Conservation (phyloP, 2,797 vertebrate species). For the Onychomys torridus region DNA sequence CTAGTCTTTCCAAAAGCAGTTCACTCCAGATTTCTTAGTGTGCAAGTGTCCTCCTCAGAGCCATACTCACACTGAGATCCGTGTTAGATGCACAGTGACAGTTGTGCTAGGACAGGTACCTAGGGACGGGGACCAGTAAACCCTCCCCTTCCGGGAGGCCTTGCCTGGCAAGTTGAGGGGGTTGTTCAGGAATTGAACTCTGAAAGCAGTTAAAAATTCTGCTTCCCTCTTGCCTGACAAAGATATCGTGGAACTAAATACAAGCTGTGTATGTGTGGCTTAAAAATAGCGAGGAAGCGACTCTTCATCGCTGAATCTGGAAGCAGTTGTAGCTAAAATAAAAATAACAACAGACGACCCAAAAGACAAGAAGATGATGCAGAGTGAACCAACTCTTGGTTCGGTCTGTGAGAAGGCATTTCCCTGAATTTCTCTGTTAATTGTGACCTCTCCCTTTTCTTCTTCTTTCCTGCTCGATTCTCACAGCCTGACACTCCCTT, state of each 20-base stretch:
- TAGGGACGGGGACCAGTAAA: background rate
- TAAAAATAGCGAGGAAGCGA: slow-evolving; percentile 3
- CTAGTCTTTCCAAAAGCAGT: background rate
- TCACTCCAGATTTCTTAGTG: background rate
- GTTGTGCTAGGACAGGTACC: background rate
- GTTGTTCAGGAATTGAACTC: background rate
- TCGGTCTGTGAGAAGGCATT: background rate
- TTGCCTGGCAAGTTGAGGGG: background rate
- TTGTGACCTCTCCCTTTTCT: background rate
- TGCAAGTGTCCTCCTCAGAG: background rate
- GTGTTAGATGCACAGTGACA: background rate
- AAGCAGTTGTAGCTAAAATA: slow-evolving; percentile 30
- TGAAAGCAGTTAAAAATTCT: background rate
- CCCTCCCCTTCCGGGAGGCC: background rate
- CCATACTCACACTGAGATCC: background rate
- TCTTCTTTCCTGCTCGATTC: background rate
- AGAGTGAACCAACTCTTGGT: background rate
- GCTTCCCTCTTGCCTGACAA: slow-evolving; percentile 18
- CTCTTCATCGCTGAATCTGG: slow-evolving; percentile 38
- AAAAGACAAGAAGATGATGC: background rate
- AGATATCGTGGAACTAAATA: background rate
- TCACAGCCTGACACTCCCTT: fast-evolving
- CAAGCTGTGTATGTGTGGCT: background rate
- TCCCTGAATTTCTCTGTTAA: background rate
- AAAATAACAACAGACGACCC: background rate